Percentiles rank a stretch among this genome's conserved stretches.
Evolutionary conservation across 2,113 vertebrate genomes (phyloP).

Genomic region (Thryonomys swinderianus): DNA sequence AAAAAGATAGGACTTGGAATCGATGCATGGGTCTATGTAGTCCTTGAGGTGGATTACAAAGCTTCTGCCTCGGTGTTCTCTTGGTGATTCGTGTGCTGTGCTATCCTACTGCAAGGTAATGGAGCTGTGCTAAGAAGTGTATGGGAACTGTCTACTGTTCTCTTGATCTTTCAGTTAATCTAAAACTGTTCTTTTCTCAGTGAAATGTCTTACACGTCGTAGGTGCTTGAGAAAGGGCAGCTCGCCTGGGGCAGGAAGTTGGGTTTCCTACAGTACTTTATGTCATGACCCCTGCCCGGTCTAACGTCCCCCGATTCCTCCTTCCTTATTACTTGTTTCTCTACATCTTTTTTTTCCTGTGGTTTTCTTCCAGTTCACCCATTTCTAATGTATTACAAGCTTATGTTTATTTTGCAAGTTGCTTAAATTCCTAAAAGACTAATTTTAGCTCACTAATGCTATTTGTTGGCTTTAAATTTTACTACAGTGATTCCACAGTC

Average conservation of each 20-base stretch:
- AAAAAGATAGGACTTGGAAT: background rate
- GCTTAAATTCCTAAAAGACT: background rate
- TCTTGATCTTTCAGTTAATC: conserved; percentile 18
- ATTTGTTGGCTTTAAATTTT: conserved; percentile 39
- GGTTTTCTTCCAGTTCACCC: background rate
- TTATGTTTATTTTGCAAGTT: background rate
- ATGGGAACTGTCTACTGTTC: background rate
- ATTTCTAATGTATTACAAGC: background rate
- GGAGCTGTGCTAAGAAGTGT: background rate
- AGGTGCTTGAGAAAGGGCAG: background rate
- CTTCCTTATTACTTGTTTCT: background rate
- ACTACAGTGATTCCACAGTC: background rate
- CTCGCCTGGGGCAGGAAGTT: background rate
- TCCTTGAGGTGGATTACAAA: background rate
- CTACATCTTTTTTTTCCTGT: background rate
- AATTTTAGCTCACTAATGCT: conserved; percentile 6
- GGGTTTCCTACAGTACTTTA: background rate
- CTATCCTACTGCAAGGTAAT: background rate
- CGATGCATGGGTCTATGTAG: background rate
- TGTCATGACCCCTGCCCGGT: background rate
- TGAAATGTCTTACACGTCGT: background rate
- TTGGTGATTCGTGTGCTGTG: background rate
- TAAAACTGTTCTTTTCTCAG: background rate
- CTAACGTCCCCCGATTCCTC: background rate
- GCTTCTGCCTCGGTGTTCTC: background rate